A percentile compares a stretch with the other conserved stretches of the same genome.
phyloP scores from a whole-genome alignment of 2,888 invertebrate species.

The Cynaeus angustus region DNA sequence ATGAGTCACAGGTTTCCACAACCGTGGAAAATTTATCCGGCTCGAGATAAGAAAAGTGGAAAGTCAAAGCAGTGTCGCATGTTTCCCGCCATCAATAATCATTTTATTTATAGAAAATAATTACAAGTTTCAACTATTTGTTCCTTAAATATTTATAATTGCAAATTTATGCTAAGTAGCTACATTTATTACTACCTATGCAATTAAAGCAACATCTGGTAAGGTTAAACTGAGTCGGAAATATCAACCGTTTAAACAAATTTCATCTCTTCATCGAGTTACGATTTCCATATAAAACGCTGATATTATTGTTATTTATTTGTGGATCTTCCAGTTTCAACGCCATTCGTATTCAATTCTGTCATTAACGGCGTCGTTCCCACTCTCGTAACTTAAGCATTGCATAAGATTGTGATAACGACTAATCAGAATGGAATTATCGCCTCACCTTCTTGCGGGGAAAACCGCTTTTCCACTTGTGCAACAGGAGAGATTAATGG shows the following conservation, averaged over 20 bases:
- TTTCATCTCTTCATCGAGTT: constrained; percentile 29
- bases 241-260: not conserved
- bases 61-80: constrained; percentile 3
- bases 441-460: constrained; percentile 26
- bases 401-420: constrained; percentile 28
- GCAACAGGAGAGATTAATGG: constrained; percentile 30
- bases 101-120: constrained; percentile 46
- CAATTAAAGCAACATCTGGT: constrained; percentile 45
- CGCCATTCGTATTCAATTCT: constrained; percentile 35
- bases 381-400: too few species aligned
- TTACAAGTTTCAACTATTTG: constrained; percentile 45
- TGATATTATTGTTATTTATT: constrained; percentile 34
- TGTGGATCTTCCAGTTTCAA: constrained; percentile 16
- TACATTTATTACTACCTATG: constrained; percentile 45
- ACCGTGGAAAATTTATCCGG: not conserved
- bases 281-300: constrained; percentile 33
- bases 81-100: constrained; percentile 20
- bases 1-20: not conserved
- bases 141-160: constrained; percentile 47
- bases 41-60: not conserved
- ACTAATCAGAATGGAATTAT: constrained; percentile 31
- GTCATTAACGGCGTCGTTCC: constrained; percentile 20
- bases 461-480: constrained; percentile 24
- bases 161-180: constrained; percentile 43
- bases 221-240: constrained; percentile 25